phyloP scores from a whole-genome alignment of 2,113 vertebrate species.

The Bubo bubo region DNA sequence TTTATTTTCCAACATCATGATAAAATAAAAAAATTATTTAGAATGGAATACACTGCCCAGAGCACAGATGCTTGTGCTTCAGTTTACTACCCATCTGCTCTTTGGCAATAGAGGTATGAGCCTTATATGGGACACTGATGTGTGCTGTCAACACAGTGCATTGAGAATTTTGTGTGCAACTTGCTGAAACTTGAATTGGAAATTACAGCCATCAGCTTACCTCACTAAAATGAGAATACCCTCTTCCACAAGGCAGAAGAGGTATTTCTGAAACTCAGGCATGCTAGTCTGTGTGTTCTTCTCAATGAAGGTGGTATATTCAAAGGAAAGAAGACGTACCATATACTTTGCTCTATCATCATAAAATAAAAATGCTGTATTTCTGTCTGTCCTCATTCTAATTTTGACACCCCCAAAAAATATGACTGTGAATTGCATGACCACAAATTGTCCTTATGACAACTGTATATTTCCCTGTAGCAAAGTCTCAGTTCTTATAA shows the following conservation, averaged over 20 bases:
- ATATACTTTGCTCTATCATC: background rate
- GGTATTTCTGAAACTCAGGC: background rate
- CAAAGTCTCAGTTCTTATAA: background rate
- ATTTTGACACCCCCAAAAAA: background rate
- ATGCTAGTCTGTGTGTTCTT: background rate
- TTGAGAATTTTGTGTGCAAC: background rate
- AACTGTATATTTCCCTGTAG: background rate
- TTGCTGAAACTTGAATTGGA: background rate
- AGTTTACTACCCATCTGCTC: background rate
- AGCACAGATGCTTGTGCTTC: background rate
- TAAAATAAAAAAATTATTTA: background rate
- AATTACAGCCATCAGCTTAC: background rate
- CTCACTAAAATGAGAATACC: background rate
- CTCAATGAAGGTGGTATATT: background rate
- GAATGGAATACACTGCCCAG: background rate
- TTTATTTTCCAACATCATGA: background rate
- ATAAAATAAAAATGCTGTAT: background rate
- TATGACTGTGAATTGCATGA: background rate
- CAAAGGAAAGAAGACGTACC: background rate
- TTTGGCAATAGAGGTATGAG: background rate
- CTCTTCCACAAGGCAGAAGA: background rate
- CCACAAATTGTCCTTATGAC: background rate
- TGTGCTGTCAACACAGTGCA: background rate
- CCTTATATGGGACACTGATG: background rate
- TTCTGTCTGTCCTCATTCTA: background rate